These are phyloP conservation scores for Phlogophora meticulosa DNA, from an alignment of 2,888 invertebrate genomes.

Conservation along the genomic window DNA sequence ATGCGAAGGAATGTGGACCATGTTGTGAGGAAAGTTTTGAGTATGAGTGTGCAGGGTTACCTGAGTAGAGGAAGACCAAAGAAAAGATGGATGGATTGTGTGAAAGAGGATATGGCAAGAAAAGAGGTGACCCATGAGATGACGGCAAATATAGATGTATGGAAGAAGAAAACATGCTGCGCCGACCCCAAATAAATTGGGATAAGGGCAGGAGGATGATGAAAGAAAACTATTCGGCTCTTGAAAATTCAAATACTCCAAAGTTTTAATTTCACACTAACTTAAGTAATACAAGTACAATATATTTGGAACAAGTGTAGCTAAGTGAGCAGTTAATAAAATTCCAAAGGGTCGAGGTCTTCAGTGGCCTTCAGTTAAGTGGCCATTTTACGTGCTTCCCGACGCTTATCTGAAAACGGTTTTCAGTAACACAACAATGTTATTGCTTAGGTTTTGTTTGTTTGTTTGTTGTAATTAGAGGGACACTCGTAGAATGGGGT, in stretches of 20 bases:
- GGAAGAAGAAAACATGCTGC: too few species aligned
- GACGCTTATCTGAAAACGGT: slow-evolving; percentile 71
- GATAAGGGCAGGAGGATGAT: neutral
- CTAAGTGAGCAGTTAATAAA: slow-evolving; percentile 69
- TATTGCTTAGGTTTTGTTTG: slow-evolving; percentile 63
- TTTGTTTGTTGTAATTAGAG: slow-evolving; percentile 50
- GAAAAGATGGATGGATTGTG: too few species aligned
- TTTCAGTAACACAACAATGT: slow-evolving; percentile 64
- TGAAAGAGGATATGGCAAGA: too few species aligned
- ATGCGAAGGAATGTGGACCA: too few species aligned
- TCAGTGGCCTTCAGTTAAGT: slow-evolving; percentile 68
- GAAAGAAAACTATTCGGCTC: neutral
- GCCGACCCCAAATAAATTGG: too few species aligned
- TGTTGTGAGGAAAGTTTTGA: too few species aligned
- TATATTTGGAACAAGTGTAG: slow-evolving; percentile 48
- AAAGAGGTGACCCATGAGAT: too few species aligned
- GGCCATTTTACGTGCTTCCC: slow-evolving; percentile 65
- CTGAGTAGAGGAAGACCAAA: too few species aligned
- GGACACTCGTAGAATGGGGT: slow-evolving; percentile 29
- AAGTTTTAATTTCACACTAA: slow-evolving; percentile 19
- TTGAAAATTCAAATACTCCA: neutral
- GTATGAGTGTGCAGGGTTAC: too few species aligned
- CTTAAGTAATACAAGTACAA: slow-evolving; percentile 34
- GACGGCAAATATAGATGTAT: too few species aligned
- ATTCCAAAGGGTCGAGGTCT: slow-evolving; percentile 67